Evolutionary conservation across 2,797 vertebrate species (phyloP).

Genomic region (Labeo calbasu): DNA sequence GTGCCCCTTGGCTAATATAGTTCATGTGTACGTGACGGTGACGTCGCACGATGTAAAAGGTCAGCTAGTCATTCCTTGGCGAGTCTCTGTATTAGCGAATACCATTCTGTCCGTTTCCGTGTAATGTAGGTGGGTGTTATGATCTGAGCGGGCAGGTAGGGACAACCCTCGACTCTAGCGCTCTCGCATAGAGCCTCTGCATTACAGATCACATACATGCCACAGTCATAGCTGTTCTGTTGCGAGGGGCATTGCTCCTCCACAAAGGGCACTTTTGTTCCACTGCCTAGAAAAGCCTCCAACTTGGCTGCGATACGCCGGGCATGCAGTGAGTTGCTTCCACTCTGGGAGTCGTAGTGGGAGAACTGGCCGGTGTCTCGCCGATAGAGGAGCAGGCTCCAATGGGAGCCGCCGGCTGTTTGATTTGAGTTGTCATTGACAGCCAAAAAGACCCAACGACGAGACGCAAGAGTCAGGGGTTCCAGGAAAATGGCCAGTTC

Average conservation of each 20-base stretch:
- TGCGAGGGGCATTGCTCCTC: slow-evolving; percentile 92
- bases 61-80: slow-evolving; percentile 70
- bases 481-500: slow-evolving; percentile 91
- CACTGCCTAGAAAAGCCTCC: slow-evolving; percentile 82
- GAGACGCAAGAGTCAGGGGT: slow-evolving; percentile 83
- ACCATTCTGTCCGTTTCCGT: slow-evolving; percentile 88
- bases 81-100: slow-evolving; percentile 82
- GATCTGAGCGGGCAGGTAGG: slow-evolving; percentile 79
- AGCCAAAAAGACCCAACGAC: slow-evolving; percentile 88
- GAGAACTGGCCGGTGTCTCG: slow-evolving; percentile 83
- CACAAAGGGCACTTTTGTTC: slow-evolving; percentile 76
- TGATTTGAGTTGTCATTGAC: slow-evolving; percentile 95
- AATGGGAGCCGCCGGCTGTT: slow-evolving; percentile 91
- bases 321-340: slow-evolving; percentile 87
- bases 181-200: slow-evolving; percentile 87
- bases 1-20: slow-evolving; percentile 11
- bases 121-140: slow-evolving; percentile 92
- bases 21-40: slow-evolving; percentile 27
- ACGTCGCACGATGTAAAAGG: slow-evolving; percentile 47
- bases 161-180: slow-evolving; percentile 73
- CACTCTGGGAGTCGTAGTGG: slow-evolving; percentile 94
- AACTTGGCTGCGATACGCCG: slow-evolving; percentile 86
- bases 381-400: slow-evolving; percentile 93
- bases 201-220: slow-evolving; percentile 97
- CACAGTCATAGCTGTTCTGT: slow-evolving; percentile 98